These are phyloP conservation scores for Cephus sareptanus DNA, from an alignment of 2,888 invertebrate genomes.

Conservation along the genomic window DNA sequence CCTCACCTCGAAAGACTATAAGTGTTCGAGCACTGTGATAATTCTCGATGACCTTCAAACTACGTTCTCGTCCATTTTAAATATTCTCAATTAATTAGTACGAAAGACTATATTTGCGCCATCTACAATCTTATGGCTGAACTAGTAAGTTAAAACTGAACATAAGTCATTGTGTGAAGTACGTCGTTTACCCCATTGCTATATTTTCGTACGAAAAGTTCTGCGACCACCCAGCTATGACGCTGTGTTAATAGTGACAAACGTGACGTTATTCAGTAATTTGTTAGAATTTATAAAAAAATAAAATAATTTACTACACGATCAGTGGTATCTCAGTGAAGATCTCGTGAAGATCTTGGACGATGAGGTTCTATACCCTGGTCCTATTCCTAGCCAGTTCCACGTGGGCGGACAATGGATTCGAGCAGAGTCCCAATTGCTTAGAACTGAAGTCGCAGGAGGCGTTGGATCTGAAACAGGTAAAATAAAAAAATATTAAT, in stretches of 20 bases:
- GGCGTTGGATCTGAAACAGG: constrained; percentile 1
- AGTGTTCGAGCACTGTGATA: neutral
- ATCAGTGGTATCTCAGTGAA: neutral
- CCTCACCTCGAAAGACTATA: neutral
- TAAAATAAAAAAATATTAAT: neutral
- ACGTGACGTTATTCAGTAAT: neutral
- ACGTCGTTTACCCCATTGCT: neutral
- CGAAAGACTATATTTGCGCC: neutral
- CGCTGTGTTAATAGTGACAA: neutral
- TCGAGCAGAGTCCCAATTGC: neutral
- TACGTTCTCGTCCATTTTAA: neutral
- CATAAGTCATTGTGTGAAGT: neutral
- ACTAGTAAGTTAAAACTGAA: neutral
- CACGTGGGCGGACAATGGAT: constrained; percentile 21
- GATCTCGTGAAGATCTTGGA: neutral
- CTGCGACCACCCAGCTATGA: neutral
- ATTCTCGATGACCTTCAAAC: neutral
- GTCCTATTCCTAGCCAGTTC: constrained; percentile 41
- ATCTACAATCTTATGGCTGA: neutral
- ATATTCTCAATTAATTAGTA: too few species aligned
- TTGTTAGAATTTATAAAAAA: neutral
- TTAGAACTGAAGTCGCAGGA: constrained; percentile 2
- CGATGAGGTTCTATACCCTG: constrained; percentile 45
- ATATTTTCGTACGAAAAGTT: neutral
- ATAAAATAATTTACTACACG: neutral